Base-by-base conservation (phyloP, 2,113 vertebrate species). In the Murina feae region DNA sequence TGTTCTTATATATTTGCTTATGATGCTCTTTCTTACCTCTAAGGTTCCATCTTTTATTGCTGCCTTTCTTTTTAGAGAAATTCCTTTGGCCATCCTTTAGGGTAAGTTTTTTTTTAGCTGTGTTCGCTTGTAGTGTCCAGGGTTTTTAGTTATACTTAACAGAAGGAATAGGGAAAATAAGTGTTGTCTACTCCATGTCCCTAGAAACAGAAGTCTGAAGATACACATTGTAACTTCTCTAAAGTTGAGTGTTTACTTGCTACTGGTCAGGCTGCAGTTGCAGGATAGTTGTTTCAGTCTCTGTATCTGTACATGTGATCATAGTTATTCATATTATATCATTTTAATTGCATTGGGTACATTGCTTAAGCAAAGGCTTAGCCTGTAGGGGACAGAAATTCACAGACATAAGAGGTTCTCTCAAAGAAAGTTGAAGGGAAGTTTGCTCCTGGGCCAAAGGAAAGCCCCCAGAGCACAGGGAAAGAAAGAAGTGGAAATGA, bases 61-160 rank as follows among this genome's bases (percentile, higher is more conserved):
- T 93, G 72, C 30, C 37, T 91, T 96, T 91, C n/a, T 63, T 6
- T n/a, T 93, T 51, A 11, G 23, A 78, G 39, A 89, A 66, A 72
- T 55, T 78, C 35, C 69, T 28, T 51, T n/a, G 39, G 16, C 32
- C 12, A 63, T 55, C 25, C 16, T 91, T 81, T 83, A 47, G 28
- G 12, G 47, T 69, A 84, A 3, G 17, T 82, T 32, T 32, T 30
- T 30, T 32, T 65, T 32, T 44, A 6, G 32, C 63, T 63, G 7
- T 37, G 44, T 39, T 42, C 79, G 21, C 55, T 94, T 35, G 44
- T 63, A 55, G 51, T 86, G 4, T 86, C 39, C 30, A 71, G 44
- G 14, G 20, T 30, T 49, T 49, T 86, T 47, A 89, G 47, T 51
- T 66, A 35, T 55, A 37, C 51, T 51, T 80, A 92, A 23, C 42